A percentile compares a stretch with the other conserved stretches of the same genome.
phyloP scores from a whole-genome alignment of 2,113 vertebrate genomes.

The Epinephelus lanceolatus region DNA sequence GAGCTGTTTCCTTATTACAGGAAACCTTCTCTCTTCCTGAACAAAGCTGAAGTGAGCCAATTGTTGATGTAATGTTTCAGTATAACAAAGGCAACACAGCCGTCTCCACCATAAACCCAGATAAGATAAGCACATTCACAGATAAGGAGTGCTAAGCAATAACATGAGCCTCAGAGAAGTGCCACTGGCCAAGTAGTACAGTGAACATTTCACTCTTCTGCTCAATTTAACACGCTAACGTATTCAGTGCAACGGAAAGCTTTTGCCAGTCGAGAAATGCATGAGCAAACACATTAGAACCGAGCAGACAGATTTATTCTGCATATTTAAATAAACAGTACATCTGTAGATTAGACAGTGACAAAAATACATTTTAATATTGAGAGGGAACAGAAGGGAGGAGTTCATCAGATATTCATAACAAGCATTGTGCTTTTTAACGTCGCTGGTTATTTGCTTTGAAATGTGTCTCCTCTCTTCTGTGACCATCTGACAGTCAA shows the following conservation, averaged over 20 bases:
- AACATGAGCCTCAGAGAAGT: slow-evolving; percentile 32
- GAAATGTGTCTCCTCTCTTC: slow-evolving; percentile 2
- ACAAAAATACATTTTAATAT: slow-evolving; percentile 39
- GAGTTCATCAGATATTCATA: slow-evolving; percentile 15
- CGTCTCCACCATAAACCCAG: slow-evolving; percentile 32
- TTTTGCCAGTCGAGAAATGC: slow-evolving; percentile 47
- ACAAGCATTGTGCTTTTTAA: slow-evolving; percentile 11
- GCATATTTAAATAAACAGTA: slow-evolving; percentile 57
- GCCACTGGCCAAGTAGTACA: slow-evolving; percentile 47
- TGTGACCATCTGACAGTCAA: neutral
- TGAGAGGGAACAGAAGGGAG: neutral
- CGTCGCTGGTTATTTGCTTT: slow-evolving; percentile 12
- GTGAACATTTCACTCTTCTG: slow-evolving; percentile 35
- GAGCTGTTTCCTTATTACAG: neutral
- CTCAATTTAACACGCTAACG: slow-evolving; percentile 65
- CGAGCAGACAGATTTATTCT: slow-evolving; percentile 53
- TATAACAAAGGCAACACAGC: slow-evolving; percentile 33
- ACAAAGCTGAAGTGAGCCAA: slow-evolving; percentile 1
- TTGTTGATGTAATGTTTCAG: slow-evolving; percentile 46
- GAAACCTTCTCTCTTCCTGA: slow-evolving; percentile 2
- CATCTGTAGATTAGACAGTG: slow-evolving; percentile 37
- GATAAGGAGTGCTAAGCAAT: slow-evolving; percentile 45
- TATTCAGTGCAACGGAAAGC: slow-evolving; percentile 52
- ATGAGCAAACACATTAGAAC: slow-evolving; percentile 53
- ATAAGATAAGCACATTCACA: slow-evolving; percentile 50